Conservation (phyloP, 37 sponge, comb jelly and placozoan species). For the Halichondria panicea region DNA sequence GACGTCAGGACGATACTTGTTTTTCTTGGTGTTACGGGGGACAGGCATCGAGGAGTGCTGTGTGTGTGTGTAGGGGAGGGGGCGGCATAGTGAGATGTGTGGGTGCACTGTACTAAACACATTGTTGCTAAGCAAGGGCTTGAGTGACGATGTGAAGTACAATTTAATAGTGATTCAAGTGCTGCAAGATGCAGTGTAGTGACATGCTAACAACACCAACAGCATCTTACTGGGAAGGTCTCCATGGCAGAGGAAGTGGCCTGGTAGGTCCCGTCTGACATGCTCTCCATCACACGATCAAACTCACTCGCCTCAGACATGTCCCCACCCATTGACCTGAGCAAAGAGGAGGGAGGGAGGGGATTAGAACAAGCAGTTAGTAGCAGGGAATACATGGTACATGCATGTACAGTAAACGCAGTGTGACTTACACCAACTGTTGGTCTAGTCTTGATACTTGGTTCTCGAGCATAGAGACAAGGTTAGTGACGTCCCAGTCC, state of each 20-base stretch:
- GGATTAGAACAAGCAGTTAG: not conserved
- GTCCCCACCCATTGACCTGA: conserved; percentile 38
- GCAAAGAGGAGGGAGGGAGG: not conserved
- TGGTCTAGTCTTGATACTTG: conserved; percentile 41
- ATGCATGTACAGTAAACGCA: not conserved
- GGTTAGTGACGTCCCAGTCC: conserved; percentile 8
- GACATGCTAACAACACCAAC: not conserved
- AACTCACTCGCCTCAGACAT: conserved; percentile 21
- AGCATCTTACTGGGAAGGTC: conserved; percentile 29
- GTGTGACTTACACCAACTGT: conserved; percentile 35
- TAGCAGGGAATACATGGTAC: not conserved
- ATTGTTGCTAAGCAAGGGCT: too few species aligned
- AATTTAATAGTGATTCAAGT: not conserved
- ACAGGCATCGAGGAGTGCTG: conserved; percentile 24
- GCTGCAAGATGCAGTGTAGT: not conserved
- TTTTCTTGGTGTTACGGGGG: conserved; percentile 2
- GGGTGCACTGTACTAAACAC: too few species aligned
- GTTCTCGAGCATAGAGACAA: conserved; percentile 34
- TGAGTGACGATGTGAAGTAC: not conserved
- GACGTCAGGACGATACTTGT: not conserved
- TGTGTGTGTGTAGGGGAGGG: not conserved
- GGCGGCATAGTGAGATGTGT: not conserved
- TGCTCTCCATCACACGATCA: conserved; percentile 32
- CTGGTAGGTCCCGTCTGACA: conserved; percentile 8
- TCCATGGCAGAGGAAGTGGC: conserved; percentile 11